phyloP scores from a whole-genome alignment of 2,888 invertebrate species.

The Leptinotarsa haldemani region DNA sequence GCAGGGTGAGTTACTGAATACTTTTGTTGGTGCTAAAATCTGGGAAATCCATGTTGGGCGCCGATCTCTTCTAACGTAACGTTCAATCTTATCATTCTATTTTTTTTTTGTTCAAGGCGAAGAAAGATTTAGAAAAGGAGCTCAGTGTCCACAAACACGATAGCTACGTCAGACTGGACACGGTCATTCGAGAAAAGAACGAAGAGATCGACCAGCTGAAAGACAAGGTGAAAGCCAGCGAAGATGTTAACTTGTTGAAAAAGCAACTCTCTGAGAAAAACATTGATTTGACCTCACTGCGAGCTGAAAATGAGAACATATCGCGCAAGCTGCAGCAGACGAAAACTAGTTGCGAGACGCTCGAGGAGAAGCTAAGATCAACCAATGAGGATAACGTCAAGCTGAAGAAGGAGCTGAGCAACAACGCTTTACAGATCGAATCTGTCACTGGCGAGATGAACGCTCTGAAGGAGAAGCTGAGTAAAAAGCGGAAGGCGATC shows the following conservation, averaged over 20 bases:
- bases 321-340: conserved; percentile 13
- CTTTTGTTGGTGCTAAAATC: not conserved
- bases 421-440: conserved; percentile 34
- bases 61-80: not conserved
- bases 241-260: conserved; percentile 23
- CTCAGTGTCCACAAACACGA: conserved; percentile 64
- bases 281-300: conserved; percentile 69
- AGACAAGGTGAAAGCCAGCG: conserved; percentile 60
- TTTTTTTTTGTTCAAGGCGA: conserved; percentile 62
- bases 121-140: conserved; percentile 68
- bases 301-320: conserved; percentile 52
- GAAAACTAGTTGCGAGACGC: conserved; percentile 25
- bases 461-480: conserved; percentile 51
- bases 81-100: not conserved
- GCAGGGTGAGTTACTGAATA: conserved; percentile 54
- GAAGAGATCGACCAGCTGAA: conserved; percentile 67
- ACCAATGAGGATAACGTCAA: conserved; percentile 36
- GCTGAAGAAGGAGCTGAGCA: conserved; percentile 41
- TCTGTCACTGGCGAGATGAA: conserved; percentile 45
- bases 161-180: conserved; percentile 69
- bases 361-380: conserved; percentile 37
- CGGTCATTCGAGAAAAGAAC: conserved; percentile 70
- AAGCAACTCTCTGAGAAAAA: conserved; percentile 61
- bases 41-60: not conserved
- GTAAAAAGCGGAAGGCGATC: conserved; percentile 51